Evolutionary conservation across 2,797 vertebrate genomes (phyloP).

Genomic region (Heliangelus exortis): DNA sequence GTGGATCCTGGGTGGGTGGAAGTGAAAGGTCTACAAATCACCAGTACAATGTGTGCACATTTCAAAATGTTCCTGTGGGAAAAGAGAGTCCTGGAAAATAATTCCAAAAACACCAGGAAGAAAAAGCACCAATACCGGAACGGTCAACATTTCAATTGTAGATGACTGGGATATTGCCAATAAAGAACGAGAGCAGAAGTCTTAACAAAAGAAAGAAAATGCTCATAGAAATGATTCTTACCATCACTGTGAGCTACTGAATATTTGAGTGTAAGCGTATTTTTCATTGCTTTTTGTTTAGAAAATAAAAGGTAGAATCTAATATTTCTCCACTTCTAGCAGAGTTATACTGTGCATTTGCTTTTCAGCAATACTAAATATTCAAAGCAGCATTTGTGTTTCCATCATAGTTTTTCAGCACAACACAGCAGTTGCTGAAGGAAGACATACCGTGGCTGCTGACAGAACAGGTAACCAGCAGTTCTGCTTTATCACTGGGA

Average conservation of each 20-base stretch:
- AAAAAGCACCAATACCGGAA: background rate
- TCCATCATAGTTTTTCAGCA: background rate
- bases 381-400: background rate
- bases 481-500: background rate
- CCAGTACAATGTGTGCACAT: rapidly evolving
- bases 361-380: background rate
- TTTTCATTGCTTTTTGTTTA: background rate
- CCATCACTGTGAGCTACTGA: background rate
- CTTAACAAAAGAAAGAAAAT: background rate
- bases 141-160: background rate
- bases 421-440: background rate
- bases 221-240: background rate
- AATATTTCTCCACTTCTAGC: background rate
- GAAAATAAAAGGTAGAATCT: background rate
- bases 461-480: background rate
- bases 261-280: background rate
- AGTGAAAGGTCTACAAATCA: background rate
- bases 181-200: background rate
- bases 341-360: background rate
- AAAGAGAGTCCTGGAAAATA: background rate
- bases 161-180: background rate
- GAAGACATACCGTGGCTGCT: background rate
- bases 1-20: background rate
- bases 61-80: background rate
- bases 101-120: background rate